Base-by-base conservation (phyloP, 37 sponge, comb jelly and placozoan genomes). In the Mnemiopsis leidyi region DNA sequence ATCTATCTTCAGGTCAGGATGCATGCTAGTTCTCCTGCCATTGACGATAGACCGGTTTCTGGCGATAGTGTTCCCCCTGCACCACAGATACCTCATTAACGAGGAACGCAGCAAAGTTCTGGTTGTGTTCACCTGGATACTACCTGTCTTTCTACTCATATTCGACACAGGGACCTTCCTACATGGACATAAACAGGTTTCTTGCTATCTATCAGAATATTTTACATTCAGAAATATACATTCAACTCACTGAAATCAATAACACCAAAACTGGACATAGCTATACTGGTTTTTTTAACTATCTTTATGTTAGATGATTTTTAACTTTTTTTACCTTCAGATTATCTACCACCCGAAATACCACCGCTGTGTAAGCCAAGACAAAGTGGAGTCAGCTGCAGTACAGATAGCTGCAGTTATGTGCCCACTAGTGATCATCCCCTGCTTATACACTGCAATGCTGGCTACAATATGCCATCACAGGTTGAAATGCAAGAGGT, bases 21-120 rank as follows among this genome's bases (percentile, higher is more conserved):
- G 79, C 36, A 77, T 77, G 79, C 79, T 77, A 1, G 79, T 77
- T 16, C 79, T 77, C 79, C 79, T 77, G 7, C 79, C 79, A 32
- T 36, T 77, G 3, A 77, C 79, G 16, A 77, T 77, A 33, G 79
- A 77, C 36, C 32, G 79, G 3, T 77, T 77, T 36, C 79, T 77
- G 35, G 79, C 79, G 36, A 77, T 77, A 34, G 79, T 32, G 20
- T 32, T 77, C 21, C 79, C 79, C 18, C 79, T 77, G 32, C 26
- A 32, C 16, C 79, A 77, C 79, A 31, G 79, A 77, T 77, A 77
- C 36, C 79, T 77, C 33, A 77, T 77, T 36, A 77, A 33, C 18
- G 33, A 77, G 7, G 32, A 26, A 0, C 33, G 79, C 1, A 77
- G 36, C 79, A 77, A 34, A 34, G 32, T 32, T 36, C 79, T 77